Evolutionary conservation across 1,140 invertebrate genomes (phyloP).

Genomic region (Drosophila ohnishii): DNA sequence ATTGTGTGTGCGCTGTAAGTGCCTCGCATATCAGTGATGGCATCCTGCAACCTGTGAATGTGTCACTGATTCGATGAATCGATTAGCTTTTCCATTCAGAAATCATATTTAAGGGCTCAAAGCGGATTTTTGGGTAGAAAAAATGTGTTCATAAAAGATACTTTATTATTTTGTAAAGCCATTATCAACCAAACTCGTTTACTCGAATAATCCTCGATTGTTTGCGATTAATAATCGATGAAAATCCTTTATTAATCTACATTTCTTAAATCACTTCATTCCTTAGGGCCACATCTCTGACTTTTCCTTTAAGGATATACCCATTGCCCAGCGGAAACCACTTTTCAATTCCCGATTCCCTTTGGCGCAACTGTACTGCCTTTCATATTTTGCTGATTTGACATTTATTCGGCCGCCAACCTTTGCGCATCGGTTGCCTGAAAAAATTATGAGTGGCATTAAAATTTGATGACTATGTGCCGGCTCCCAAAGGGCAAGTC

Average conservation of each 20-base stretch:
- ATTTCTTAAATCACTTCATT: background rate
- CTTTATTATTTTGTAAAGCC: background rate
- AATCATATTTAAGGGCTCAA: slow-evolving; percentile 5
- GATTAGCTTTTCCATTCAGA: slow-evolving; percentile 8
- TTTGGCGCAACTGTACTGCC: slow-evolving; percentile 34
- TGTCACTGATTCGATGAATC: slow-evolving; percentile 36
- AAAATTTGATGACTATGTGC: slow-evolving; percentile 69
- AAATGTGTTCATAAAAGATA: background rate
- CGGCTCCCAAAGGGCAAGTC: slow-evolving; percentile 29
- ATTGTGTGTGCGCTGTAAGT: slow-evolving; percentile 34
- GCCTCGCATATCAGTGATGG: slow-evolving; percentile 43
- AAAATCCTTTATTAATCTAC: background rate
- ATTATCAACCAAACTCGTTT: background rate
- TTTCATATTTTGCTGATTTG: slow-evolving; percentile 64
- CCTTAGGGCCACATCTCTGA: slow-evolving; percentile 14
- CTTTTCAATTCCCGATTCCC: slow-evolving; percentile 31
- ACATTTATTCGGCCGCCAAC: slow-evolving; percentile 59
- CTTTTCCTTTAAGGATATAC: slow-evolving; percentile 18
- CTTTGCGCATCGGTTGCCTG: slow-evolving; percentile 69
- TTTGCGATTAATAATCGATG: background rate
- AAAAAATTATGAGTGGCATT: slow-evolving; percentile 76
- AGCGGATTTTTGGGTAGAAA: background rate
- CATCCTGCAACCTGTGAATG: slow-evolving; percentile 24
- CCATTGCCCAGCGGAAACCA: slow-evolving; percentile 17
- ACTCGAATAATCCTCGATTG: background rate